Evolutionary conservation across 2,797 vertebrate genomes (phyloP), one percentile per base, ranked within the genome.

Genomic region (Adelosebastes latens): DNA sequence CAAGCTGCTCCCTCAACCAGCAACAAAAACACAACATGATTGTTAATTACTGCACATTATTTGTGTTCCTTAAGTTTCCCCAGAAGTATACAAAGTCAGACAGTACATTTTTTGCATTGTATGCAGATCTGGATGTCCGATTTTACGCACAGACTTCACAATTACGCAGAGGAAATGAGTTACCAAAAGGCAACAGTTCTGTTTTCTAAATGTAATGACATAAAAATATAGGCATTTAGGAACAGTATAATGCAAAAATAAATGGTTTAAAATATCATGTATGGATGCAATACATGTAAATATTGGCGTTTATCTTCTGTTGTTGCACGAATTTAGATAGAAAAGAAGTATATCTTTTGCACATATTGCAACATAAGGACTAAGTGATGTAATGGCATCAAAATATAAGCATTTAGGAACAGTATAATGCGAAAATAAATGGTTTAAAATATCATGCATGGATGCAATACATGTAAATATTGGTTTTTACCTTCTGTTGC

Each of bases 311-410:
- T 11, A 2, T 1, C 7, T 13, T 58, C 34, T 53, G 20, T 66
- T 82, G 58, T 62, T n/a, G 73, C 86, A 79, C 65, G 52, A n/a
- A 69, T 32, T 12, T 3, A 10, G 6, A 20, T 6, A 10, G 1
- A 55, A 16, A 36, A 0, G 13, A 24, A 25, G 14, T 20, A 6
- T 27, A 27, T 27, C 1, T 27, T 27, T 27, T 27, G 56, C 10
- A 34, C 55, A 24, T 1, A 58, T 2, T 10, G 20, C 55, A 27
- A 20, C 3, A 18, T 3, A 27, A 25, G 16, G n/a, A 42, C 7
- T 18, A 27, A 27, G 27, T 27, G 27, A 53, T 31, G 0, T 1
- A 56, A 27, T 18, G 10, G 2, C 14, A 8, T 69, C 3, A 18
- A 20, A 20, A 49, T 31, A 49, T 56, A 71, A 46, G 32, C 22